Percentiles rank a stretch among this genome's conserved stretches.
Conservation (phyloP, 2,888 invertebrate genomes). For the Osmoderma eremita region DNA sequence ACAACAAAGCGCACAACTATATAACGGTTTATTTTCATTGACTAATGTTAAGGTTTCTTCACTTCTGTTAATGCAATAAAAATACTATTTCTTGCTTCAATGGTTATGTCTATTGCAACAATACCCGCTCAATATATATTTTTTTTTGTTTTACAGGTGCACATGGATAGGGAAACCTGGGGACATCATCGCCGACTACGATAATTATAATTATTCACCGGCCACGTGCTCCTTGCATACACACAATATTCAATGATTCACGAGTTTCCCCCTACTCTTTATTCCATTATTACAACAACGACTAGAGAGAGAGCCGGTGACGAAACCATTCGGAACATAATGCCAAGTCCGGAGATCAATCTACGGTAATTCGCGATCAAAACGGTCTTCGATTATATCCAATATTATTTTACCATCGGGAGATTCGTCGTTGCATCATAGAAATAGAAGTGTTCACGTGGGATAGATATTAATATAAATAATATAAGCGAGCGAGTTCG, state of each 20-base stretch:
- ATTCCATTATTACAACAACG: background rate
- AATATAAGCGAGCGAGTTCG: too few species aligned
- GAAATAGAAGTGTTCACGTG: too few species aligned
- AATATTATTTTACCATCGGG: too few species aligned
- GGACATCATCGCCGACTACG: too few species aligned
- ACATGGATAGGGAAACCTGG: background rate
- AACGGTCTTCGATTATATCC: too few species aligned
- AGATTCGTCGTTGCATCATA: too few species aligned
- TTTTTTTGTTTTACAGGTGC: background rate
- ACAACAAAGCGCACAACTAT: too few species aligned
- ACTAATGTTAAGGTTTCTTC: too few species aligned
- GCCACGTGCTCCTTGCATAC: background rate
- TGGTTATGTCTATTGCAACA: background rate
- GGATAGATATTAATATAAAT: too few species aligned
- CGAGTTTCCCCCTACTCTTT: background rate
- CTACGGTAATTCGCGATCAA: too few species aligned
- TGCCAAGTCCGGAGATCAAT: slow-evolving; percentile 1
- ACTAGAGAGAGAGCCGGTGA: background rate
- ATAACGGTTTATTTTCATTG: too few species aligned
- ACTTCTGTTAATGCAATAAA: background rate
- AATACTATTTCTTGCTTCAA: background rate
- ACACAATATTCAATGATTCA: background rate
- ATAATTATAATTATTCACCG: background rate
- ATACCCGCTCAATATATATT: background rate
- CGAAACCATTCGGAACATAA: background rate